Evolutionary conservation across 2,888 invertebrate genomes (phyloP).

Genomic region (Trypoxylon attenuatum): DNA sequence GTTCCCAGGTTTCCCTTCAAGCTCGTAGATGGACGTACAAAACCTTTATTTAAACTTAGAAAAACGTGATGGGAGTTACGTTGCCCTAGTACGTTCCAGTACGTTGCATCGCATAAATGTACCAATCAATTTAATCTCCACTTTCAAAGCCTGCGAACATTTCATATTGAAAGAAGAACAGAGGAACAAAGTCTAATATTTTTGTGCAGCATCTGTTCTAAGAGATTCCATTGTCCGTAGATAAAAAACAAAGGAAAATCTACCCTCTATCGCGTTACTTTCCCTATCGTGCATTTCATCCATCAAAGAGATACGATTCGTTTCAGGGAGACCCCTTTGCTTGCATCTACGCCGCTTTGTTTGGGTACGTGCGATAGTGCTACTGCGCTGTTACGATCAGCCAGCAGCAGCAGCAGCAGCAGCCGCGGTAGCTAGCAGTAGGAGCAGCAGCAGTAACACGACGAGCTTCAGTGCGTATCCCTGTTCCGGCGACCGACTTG

Average conservation of each 20-base stretch:
- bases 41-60: no score
- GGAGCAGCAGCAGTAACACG: slow-evolving; percentile 21
- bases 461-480: slow-evolving; percentile 44
- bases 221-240: no score
- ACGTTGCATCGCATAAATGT: neutral
- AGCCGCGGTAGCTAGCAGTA: slow-evolving; percentile 20
- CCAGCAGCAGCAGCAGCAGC: slow-evolving; percentile 30
- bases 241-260: neutral
- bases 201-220: no score
- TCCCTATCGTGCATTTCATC: neutral
- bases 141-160: no score
- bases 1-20: neutral
- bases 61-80: neutral
- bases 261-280: neutral
- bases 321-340: slow-evolving; percentile 18
- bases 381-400: slow-evolving; percentile 30
- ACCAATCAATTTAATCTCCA: no score
- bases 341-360: slow-evolving; percentile 11
- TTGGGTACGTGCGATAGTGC: slow-evolving; percentile 8
- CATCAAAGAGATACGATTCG: neutral
- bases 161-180: no score
- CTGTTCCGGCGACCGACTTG: slow-evolving; percentile 55
- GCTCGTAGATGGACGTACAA: neutral
- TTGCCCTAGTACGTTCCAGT: neutral
- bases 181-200: no score